phyloP scores from a whole-genome alignment of 2,113 vertebrate genomes.

The Calidris pygmaea region DNA sequence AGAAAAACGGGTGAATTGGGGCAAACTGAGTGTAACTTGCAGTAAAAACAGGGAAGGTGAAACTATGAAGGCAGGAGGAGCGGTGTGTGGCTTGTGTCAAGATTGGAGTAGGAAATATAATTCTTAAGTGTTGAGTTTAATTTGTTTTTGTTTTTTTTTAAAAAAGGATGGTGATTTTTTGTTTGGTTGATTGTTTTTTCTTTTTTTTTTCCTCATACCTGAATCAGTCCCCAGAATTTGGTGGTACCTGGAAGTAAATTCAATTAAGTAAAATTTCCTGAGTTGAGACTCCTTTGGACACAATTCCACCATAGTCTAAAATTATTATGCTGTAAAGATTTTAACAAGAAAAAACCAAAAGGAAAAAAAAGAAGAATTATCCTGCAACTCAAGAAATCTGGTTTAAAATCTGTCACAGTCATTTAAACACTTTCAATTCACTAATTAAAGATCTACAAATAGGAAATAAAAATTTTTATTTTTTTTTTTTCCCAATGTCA shows the following conservation, averaged over 20 bases:
- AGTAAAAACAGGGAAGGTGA: neutral
- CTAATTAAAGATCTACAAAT: neutral
- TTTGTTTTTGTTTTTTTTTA: neutral
- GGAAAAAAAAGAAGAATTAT: neutral
- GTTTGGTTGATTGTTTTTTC: too few species aligned
- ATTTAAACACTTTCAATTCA: neutral
- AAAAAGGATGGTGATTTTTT: neutral
- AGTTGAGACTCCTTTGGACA: neutral
- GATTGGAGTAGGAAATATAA: neutral
- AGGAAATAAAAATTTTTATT: neutral
- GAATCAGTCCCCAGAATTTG: neutral
- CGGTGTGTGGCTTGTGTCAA: neutral
- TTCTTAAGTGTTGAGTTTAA: neutral
- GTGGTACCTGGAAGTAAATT: neutral
- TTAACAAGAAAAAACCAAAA: neutral
- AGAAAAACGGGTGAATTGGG: neutral
- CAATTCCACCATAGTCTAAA: rapidly evolving
- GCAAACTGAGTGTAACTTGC: neutral
- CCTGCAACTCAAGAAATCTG: neutral
- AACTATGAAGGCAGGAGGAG: neutral
- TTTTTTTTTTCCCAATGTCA: neutral
- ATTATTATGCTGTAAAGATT: neutral
- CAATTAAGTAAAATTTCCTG: neutral
- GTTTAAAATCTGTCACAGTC: neutral
- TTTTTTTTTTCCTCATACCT: neutral